Base-by-base conservation (phyloP, 2,113 vertebrate genomes). In the Ceuthmochares aereus region DNA sequence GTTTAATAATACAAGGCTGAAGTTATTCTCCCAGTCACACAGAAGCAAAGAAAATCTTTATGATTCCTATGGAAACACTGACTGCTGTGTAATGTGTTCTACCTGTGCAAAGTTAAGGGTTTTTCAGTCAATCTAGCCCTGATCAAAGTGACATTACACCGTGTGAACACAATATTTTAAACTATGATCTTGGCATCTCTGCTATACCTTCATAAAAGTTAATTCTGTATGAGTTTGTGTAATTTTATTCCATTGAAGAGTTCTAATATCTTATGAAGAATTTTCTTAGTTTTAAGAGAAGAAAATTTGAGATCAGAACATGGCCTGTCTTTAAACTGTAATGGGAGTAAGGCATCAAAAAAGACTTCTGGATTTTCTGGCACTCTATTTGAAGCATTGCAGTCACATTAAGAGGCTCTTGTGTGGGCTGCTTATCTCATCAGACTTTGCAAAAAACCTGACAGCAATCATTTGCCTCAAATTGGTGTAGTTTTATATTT, bases 51-150 rank as follows among this genome's bases (percentile, higher is more conserved):
- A 68, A 75, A 55, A 43, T 80, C 52, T 51, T 55, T 64, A 30
- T 45, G 58, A 88, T 86, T 96, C 63, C 94, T 45, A 66, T 95
- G 81, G 92, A 91, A 94, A 73, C 60, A 34, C 55, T 12, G n/a
- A 12, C 43, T 79, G 37, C 49, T 81, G 55, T 74, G 42, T 58
- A 54, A 10, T 18, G n/a, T 78, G 47, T 72, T 79, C 87, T 84
- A 60, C 70, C 16, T 80, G 51, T 84, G 59, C 68, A 69, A 59
- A 47, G 29, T 91, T 43, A 25, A 51, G 63, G 17, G 29, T n/a
- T 72, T 80, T 84, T 68, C 43, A 51, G 45, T 70, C 62, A 56
- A 5, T n/a, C 43, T 76, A 56, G 14, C 2, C 4, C 59, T 9
- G 63, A 27, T 91, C 84, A 84, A 32, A 83, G 34, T 80, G 72